These are phyloP conservation scores for Allygus modestus DNA, from an alignment of 2,888 invertebrate genomes.

Conservation along the genomic window DNA sequence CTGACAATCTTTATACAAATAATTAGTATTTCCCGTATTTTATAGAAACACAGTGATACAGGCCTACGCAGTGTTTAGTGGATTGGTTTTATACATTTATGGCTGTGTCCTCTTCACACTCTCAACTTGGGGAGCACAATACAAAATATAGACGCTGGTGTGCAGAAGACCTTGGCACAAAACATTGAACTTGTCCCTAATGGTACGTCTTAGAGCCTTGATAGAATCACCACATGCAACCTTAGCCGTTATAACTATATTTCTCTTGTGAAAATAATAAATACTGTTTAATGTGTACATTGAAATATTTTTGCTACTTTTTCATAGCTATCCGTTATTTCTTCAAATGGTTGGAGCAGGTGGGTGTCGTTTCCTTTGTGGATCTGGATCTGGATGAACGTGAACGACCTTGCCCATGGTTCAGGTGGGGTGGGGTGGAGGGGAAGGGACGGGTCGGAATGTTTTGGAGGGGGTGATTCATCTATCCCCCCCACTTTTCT, in stretches of 20 bases:
- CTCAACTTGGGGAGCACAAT: no score
- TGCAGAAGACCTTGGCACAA: slow-evolving; percentile 32
- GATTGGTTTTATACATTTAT: no score
- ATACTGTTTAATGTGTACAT: no score
- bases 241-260: no score
- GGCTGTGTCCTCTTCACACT: no score
- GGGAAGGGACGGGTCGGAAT: slow-evolving; percentile 44
- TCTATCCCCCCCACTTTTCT: slow-evolving; percentile 55
- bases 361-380: slow-evolving; percentile 50
- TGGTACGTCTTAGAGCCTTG: slow-evolving; percentile 12
- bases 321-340: background rate
- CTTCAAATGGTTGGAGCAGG: slow-evolving; percentile 22
- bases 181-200: slow-evolving; percentile 51
- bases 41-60: no score
- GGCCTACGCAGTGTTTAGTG: no score
- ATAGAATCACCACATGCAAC: background rate
- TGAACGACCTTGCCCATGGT: slow-evolving; percentile 59
- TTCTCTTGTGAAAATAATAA: no score
- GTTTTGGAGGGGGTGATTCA: slow-evolving; percentile 61
- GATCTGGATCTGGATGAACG: slow-evolving; percentile 46
- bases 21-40: no score
- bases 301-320: no score
- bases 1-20: no score
- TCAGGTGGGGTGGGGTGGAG: background rate
- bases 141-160: no score